Evolutionary conservation across 2,113 vertebrate species (phyloP).

Genomic region (Corvus moneduloides): DNA sequence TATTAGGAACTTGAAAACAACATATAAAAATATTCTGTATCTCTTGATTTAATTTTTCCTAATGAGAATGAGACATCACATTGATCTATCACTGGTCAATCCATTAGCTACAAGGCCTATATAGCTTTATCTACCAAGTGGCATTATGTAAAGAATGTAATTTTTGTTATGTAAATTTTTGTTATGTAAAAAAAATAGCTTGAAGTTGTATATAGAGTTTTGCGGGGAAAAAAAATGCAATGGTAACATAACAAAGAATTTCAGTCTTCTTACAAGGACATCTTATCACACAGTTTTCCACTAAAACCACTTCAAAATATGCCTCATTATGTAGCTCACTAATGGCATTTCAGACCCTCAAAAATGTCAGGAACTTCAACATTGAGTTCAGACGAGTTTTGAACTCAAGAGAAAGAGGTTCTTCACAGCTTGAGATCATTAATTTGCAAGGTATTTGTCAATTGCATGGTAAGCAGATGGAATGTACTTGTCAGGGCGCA

Average conservation of each 20-base stretch:
- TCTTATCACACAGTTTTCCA: background rate
- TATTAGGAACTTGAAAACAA: background rate
- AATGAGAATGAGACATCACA: rapidly evolving
- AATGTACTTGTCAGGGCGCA: background rate
- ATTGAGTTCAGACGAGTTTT: background rate
- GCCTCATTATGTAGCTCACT: background rate
- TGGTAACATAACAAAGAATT: background rate
- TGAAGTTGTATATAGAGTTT: background rate
- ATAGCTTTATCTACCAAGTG: background rate
- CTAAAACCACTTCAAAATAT: background rate
- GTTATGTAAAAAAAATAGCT: background rate
- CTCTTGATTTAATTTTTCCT: background rate
- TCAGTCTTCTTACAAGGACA: background rate
- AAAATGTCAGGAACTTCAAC: background rate
- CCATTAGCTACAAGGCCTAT: background rate
- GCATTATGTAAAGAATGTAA: background rate
- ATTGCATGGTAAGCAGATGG: background rate
- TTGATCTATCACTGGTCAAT: background rate
- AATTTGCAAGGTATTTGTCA: constrained; percentile 35
- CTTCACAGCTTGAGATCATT: constrained; percentile 20
- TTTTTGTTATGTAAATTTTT: too few relatives aligned
- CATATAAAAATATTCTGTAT: background rate
- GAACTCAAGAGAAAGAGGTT: background rate
- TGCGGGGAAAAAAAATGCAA: background rate
- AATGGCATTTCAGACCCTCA: background rate